Evolutionary conservation across 1,140 invertebrate genomes (phyloP).

Genomic region (Colletes gigas): DNA sequence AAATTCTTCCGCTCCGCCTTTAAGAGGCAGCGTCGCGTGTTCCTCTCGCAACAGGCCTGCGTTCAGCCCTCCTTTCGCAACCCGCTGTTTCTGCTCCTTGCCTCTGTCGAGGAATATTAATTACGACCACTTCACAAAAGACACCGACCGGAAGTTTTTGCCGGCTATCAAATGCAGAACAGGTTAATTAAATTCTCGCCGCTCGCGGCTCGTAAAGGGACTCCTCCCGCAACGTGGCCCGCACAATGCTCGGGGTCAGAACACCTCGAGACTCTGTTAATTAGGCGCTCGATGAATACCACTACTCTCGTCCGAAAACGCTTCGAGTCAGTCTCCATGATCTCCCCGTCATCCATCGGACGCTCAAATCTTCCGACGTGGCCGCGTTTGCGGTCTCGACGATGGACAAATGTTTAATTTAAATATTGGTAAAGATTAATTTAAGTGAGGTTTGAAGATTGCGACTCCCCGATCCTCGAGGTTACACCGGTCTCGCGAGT

Average conservation of each 20-base stretch:
- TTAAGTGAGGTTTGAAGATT: no score
- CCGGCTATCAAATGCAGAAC: slow-evolving; percentile 74
- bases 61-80: background rate
- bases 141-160: slow-evolving; percentile 70
- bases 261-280: slow-evolving; percentile 63
- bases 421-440: no score
- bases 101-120: slow-evolving; percentile 69
- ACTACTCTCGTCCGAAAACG: slow-evolving; percentile 63
- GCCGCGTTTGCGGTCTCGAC: background rate
- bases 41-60: background rate
- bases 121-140: slow-evolving; percentile 69
- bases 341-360: slow-evolving; percentile 15
- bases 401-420: no score
- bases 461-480: background rate
- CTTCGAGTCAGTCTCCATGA: slow-evolving; percentile 52
- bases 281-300: slow-evolving; percentile 68
- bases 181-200: slow-evolving; percentile 77
- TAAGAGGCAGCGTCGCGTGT: slow-evolving; percentile 37
- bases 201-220: slow-evolving; percentile 50
- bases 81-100: slow-evolving; percentile 26
- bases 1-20: slow-evolving; percentile 55
- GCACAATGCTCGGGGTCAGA: slow-evolving; percentile 51
- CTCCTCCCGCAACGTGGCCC: slow-evolving; percentile 28
- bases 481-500: background rate
- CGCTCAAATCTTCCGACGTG: slow-evolving; percentile 1